Percentiles rank a stretch among this genome's conserved stretches.
Evolutionary conservation across 2,797 vertebrate genomes (phyloP).

Genomic region (Gallirallus australis): DNA sequence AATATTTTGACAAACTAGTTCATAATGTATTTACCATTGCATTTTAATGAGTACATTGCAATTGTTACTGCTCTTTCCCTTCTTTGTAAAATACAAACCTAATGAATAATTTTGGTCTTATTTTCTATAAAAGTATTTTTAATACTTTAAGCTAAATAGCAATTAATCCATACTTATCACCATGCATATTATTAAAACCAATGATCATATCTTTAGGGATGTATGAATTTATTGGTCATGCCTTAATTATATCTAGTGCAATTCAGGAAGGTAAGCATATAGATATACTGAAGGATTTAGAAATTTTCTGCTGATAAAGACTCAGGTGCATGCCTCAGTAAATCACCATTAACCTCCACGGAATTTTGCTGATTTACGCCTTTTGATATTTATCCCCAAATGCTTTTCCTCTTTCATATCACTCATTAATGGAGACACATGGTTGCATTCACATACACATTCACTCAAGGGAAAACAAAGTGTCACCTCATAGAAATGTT

Average conservation of each 20-base stretch:
- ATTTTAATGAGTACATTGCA: neutral
- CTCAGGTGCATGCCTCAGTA: neutral
- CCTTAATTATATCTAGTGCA: neutral
- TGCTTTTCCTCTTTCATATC: neutral
- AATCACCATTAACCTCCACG: neutral
- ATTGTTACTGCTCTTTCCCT: neutral
- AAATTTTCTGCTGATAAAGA: neutral
- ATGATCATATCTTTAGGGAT: neutral
- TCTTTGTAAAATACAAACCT: neutral
- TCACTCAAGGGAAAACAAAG: neutral
- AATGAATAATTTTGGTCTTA: neutral
- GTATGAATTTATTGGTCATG: neutral
- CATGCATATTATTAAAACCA: neutral
- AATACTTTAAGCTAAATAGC: neutral
- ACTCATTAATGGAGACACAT: neutral
- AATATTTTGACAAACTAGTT: neutral
- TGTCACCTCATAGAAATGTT: neutral
- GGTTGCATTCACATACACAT: neutral
- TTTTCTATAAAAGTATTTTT: neutral
- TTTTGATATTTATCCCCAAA: neutral
- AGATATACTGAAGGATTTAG: neutral
- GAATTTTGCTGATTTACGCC: neutral
- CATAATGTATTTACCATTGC: neutral
- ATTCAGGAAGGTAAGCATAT: neutral
- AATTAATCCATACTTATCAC: neutral